These are phyloP conservation scores for Agelas oroides DNA, from an alignment of 37 sponge, comb jelly and placozoan species.

Conservation along the genomic window DNA sequence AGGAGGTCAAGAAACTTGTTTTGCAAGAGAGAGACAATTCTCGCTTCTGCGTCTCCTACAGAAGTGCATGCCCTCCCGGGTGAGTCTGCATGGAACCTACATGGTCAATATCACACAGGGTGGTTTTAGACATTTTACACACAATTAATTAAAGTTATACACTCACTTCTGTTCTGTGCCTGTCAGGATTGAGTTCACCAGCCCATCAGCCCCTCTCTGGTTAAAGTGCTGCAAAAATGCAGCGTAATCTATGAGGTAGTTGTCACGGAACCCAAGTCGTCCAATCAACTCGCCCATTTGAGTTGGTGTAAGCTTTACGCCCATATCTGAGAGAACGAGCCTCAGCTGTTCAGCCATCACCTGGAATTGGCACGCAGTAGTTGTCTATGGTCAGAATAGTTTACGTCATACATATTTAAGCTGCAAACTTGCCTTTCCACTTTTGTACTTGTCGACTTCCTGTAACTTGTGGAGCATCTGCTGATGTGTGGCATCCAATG, in stretches of 20 bases:
- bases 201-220: constrained; percentile 16
- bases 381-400: no score
- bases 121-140: no score
- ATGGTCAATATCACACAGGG: no score
- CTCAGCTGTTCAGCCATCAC: constrained; percentile 37
- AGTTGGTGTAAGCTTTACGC: constrained; percentile 1
- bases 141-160: neutral
- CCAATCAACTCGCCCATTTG: constrained; percentile 26
- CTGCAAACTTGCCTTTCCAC: no score
- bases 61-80: constrained; percentile 38
- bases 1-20: constrained; percentile 53
- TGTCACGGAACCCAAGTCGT: constrained; percentile 9
- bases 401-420: no score
- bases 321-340: constrained; percentile 6
- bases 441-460: no score
- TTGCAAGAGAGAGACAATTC: constrained; percentile 42
- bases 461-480: no score
- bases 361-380: no score
- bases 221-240: constrained; percentile 15
- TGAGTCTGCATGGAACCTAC: no score
- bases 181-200: constrained; percentile 17
- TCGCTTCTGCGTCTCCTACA: constrained; percentile 41
- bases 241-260: constrained; percentile 24
- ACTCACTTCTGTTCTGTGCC: constrained; percentile 18
- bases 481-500: no score